Evolutionary conservation across 2,888 invertebrate species (phyloP).

Genomic region (Geotrupes spiniger): DNA sequence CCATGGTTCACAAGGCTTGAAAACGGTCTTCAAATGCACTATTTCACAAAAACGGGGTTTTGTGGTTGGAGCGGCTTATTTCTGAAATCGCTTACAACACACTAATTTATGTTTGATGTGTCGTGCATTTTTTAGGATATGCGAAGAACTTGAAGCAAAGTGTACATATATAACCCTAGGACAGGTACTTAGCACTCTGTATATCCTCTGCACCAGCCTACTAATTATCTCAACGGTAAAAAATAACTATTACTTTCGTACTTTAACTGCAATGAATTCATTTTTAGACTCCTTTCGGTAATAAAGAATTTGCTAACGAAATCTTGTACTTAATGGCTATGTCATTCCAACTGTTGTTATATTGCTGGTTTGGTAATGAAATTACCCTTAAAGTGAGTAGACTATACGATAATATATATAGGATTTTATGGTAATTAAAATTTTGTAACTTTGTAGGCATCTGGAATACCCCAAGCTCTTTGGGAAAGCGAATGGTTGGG

Average conservation of each 20-base stretch:
- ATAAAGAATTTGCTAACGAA: conserved; percentile 41
- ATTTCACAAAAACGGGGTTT: too few species aligned
- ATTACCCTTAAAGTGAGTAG: conserved; percentile 38
- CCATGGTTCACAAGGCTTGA: too few species aligned
- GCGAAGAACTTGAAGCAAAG: background rate
- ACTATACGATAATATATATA: background rate
- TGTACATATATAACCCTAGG: conserved; percentile 36
- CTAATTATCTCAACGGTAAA: conserved; percentile 44
- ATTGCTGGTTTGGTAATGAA: conserved; percentile 45
- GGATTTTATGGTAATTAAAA: background rate
- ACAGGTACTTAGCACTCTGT: conserved; percentile 41
- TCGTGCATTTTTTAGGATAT: background rate
- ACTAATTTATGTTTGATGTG: too few species aligned
- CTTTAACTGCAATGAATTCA: conserved; percentile 3
- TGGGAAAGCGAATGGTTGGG: conserved; percentile 42
- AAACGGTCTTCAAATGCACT: too few species aligned
- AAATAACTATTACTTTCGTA: too few species aligned
- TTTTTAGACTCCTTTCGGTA: conserved; percentile 29
- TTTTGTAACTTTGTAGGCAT: too few species aligned
- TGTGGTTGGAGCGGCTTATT: too few species aligned
- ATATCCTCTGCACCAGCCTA: conserved; percentile 43
- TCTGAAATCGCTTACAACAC: too few species aligned
- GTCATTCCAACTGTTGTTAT: conserved; percentile 39
- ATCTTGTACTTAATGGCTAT: conserved; percentile 42
- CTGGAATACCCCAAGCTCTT: conserved; percentile 37